These are phyloP conservation scores for Gulo gulo DNA, from an alignment of 2,113 vertebrate species.

Conservation along the genomic window DNA sequence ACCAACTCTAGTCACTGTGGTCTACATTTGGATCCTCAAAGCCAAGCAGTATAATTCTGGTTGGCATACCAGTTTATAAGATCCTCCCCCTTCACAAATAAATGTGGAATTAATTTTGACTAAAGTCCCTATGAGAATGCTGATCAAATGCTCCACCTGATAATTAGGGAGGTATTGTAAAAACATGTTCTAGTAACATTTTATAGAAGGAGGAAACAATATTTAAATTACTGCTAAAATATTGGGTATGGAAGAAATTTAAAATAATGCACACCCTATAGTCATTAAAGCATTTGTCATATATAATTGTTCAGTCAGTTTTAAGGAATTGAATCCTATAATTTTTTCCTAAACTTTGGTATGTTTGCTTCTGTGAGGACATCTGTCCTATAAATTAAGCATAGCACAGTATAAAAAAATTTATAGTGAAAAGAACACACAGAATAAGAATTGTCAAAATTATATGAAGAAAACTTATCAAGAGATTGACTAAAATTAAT, in stretches of 20 bases:
- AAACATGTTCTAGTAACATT: not conserved
- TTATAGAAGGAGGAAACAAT: not conserved
- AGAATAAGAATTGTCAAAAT: not conserved
- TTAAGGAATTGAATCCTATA: not conserved
- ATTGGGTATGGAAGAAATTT: not conserved
- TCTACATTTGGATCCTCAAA: not conserved
- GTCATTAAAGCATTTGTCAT: not conserved
- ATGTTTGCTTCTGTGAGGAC: not conserved
- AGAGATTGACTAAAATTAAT: not conserved
- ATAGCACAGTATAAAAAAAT: not conserved
- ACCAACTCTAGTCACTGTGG: not conserved
- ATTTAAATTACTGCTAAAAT: slow-evolving; percentile 29
- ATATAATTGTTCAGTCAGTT: not conserved
- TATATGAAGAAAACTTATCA: not conserved
- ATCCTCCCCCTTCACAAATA: not conserved
- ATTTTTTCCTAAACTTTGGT: not conserved
- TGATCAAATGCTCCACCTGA: not conserved
- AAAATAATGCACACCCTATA: not conserved
- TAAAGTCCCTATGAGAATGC: not conserved
- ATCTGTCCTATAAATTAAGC: slow-evolving; percentile 13
- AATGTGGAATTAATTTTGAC: not conserved
- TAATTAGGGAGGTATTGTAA: not conserved
- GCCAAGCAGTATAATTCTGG: not conserved
- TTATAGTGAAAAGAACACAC: not conserved
- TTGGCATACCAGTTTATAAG: not conserved